Conservation (phyloP, 2,797 vertebrate species). For the Danionella dracula region DNA sequence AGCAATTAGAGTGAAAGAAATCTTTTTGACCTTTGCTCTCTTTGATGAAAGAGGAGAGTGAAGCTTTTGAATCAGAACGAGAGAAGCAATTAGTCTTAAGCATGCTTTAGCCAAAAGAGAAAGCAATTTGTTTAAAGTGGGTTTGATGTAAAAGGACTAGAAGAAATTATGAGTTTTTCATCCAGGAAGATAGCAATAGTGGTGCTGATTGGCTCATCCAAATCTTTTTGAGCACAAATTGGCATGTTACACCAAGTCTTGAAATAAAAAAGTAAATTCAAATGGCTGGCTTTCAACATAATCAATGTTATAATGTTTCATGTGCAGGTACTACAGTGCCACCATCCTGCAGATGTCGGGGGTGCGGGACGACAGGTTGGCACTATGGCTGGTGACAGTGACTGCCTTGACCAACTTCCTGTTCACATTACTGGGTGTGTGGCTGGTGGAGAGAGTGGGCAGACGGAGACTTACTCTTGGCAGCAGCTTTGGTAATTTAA, state of each 20-base stretch:
- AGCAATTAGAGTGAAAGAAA: not conserved
- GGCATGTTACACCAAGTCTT: no score
- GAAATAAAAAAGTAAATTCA: no score
- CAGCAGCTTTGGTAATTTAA: constrained; percentile 87
- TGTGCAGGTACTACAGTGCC: constrained; percentile 91
- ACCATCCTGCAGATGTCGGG: constrained; percentile 99
- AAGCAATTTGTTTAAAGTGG: constrained; percentile 11
- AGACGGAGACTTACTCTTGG: constrained; percentile 88
- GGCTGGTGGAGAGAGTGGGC: constrained; percentile 93
- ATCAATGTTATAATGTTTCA: not conserved
- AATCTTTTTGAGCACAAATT: no score
- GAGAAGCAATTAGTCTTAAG: constrained; percentile 14
- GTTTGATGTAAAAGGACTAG: constrained; percentile 2
- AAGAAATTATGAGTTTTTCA: no score
- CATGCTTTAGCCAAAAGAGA: not conserved
- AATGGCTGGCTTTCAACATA: no score
- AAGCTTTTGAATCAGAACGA: not conserved
- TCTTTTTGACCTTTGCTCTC: not conserved
- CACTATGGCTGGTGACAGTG: constrained; percentile 92
- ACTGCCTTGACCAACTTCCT: constrained; percentile 94
- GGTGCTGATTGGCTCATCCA: no score
- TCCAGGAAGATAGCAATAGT: no score
- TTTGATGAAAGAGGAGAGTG: not conserved
- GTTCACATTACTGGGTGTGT: constrained; percentile 92
- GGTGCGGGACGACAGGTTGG: constrained; percentile 84